Conservation (phyloP, 1,140 invertebrate genomes). For the Solen grandis region DNA sequence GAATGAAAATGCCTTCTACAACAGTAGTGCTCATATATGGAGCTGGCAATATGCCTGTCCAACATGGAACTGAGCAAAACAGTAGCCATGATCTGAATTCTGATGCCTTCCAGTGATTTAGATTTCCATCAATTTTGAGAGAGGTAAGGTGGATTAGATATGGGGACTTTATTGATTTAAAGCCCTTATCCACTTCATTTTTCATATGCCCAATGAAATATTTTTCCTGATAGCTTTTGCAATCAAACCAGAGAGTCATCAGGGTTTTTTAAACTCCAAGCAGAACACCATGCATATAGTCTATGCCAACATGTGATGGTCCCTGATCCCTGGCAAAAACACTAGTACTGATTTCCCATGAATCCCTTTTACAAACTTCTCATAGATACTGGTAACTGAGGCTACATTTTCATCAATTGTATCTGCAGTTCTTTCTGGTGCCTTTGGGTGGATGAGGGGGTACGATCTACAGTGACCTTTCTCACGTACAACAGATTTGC, state of each 20-base stretch:
- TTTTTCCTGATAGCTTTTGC: too few relatives aligned
- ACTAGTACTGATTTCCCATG: not conserved
- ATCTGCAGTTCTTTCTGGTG: not conserved
- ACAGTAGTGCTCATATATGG: too few relatives aligned
- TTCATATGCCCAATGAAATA: too few relatives aligned
- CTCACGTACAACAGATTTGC: not conserved
- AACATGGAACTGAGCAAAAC: constrained; percentile 17
- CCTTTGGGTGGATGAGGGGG: not conserved
- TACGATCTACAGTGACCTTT: constrained; percentile 28
- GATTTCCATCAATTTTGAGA: not conserved
- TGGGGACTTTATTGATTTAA: too few relatives aligned
- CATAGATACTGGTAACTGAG: not conserved
- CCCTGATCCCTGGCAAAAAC: constrained; percentile 5
- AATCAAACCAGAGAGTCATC: too few relatives aligned
- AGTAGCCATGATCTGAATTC: constrained; percentile 19
- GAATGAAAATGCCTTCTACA: too few relatives aligned
- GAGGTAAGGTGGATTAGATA: not conserved
- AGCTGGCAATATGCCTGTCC: not conserved
- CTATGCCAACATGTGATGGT: too few relatives aligned
- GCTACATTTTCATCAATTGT: not conserved
- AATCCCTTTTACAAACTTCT: not conserved
- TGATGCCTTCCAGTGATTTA: constrained; percentile 40
- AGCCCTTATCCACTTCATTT: too few relatives aligned
- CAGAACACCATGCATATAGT: too few relatives aligned
- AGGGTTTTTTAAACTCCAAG: too few relatives aligned